Evolutionary conservation across 1,140 invertebrate genomes (phyloP).

Genomic region (Holcopasites calliopsidis): DNA sequence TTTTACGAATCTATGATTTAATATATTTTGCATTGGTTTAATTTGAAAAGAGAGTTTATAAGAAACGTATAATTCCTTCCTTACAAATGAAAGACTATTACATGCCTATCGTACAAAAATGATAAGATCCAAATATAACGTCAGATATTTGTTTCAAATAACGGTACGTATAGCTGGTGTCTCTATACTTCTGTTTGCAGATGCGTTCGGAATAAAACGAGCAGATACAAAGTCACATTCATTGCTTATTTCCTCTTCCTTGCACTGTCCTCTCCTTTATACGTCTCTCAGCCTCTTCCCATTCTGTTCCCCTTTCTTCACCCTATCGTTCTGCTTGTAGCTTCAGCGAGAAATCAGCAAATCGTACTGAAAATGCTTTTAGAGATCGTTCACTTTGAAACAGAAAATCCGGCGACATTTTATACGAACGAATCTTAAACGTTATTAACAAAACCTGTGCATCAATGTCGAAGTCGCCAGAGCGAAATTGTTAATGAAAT

Average conservation of each 20-base stretch:
- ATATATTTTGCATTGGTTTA: too few species aligned
- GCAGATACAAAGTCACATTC: slow-evolving; percentile 31
- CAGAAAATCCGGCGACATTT: background rate
- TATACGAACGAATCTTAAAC: background rate
- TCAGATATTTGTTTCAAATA: slow-evolving; percentile 4
- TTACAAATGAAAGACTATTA: too few species aligned
- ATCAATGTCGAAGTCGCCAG: too few species aligned
- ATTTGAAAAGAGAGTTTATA: too few species aligned
- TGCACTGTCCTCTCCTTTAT: slow-evolving; percentile 11
- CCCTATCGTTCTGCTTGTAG: background rate
- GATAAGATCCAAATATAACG: background rate
- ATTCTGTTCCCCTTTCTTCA: background rate
- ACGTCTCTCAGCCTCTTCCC: background rate
- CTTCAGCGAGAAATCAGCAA: background rate
- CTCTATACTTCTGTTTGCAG: slow-evolving; percentile 21
- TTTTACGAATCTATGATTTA: too few species aligned
- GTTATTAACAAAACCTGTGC: background rate
- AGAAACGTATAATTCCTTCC: too few species aligned
- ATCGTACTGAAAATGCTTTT: background rate
- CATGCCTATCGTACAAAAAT: background rate
- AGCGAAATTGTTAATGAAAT: too few species aligned
- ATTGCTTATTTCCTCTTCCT: slow-evolving; percentile 28
- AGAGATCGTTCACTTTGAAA: background rate
- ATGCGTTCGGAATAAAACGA: slow-evolving; percentile 6
- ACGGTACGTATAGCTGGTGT: slow-evolving; percentile 4